A percentile compares a stretch with the other conserved stretches of the same genome.
These are phyloP conservation scores for Enhydra lutris DNA, from an alignment of 2,113 vertebrate species.

Conservation along the genomic window DNA sequence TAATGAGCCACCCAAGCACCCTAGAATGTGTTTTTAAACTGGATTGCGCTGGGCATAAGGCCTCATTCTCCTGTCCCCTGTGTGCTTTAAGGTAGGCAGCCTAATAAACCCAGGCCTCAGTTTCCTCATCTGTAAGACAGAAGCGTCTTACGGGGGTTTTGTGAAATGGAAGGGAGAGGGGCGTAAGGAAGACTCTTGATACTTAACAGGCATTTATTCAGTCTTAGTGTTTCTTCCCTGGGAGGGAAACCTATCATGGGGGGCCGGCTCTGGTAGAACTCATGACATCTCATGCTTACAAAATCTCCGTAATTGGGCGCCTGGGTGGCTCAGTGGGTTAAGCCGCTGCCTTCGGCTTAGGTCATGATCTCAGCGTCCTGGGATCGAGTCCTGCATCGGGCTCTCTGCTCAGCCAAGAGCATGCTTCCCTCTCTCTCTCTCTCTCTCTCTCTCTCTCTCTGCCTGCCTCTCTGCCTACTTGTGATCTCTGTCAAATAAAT, in stretches of 20 bases:
- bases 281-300: neutral
- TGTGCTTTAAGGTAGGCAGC: neutral
- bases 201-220: neutral
- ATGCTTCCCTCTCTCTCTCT: too few relatives aligned
- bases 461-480: too few relatives aligned
- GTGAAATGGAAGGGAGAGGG: neutral
- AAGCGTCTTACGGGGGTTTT: neutral
- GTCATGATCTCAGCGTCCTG: too few relatives aligned
- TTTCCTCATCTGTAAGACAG: neutral
- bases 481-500: too few relatives aligned
- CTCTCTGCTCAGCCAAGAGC: too few relatives aligned
- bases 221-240: neutral
- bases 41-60: neutral
- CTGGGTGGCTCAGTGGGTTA: too few relatives aligned
- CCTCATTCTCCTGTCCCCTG: accelerated
- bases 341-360: too few relatives aligned
- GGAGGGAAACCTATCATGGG: neutral
- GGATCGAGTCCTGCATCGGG: too few relatives aligned
- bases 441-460: too few relatives aligned
- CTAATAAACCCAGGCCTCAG: neutral
- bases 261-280: neutral
- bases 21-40: neutral
- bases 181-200: neutral
- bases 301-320: conserved; percentile 33
- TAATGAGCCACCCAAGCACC: neutral